A percentile compares a stretch with the other conserved stretches of the same genome.
Conservation (phyloP, 2,113 vertebrate species). For the Cryptotis parvus region DNA sequence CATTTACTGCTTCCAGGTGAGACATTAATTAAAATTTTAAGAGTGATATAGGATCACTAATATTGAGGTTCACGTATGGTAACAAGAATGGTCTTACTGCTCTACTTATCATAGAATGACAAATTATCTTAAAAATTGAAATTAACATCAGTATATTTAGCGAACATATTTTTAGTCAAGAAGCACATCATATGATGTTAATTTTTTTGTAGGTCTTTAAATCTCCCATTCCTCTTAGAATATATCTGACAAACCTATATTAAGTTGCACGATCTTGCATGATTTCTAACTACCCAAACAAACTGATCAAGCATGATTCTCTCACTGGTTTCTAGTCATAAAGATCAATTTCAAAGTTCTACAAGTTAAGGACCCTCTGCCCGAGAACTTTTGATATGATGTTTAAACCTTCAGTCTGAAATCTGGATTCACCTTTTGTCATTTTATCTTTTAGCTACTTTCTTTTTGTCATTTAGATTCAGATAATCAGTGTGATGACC, state of each 20-base stretch:
- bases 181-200: neutral
- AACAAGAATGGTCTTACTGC: neutral
- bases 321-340: neutral
- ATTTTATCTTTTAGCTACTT: neutral
- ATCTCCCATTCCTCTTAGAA: neutral
- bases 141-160: neutral
- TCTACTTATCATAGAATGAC: neutral
- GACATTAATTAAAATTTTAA: neutral
- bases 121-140: neutral
- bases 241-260: neutral
- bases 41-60: neutral
- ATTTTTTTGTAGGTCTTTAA: neutral
- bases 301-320: fast-evolving
- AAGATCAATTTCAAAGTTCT: neutral
- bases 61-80: neutral
- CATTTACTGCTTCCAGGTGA: neutral
- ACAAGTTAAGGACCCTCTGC: neutral
- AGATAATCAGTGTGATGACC: neutral
- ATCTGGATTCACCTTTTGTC: neutral
- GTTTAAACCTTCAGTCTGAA: neutral
- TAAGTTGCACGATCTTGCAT: neutral
- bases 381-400: neutral
- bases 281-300: neutral
- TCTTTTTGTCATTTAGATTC: neutral
- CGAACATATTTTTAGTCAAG: neutral